These are phyloP conservation scores for Lymantria monacha DNA, from an alignment of 2,888 invertebrate genomes.

Conservation along the genomic window DNA sequence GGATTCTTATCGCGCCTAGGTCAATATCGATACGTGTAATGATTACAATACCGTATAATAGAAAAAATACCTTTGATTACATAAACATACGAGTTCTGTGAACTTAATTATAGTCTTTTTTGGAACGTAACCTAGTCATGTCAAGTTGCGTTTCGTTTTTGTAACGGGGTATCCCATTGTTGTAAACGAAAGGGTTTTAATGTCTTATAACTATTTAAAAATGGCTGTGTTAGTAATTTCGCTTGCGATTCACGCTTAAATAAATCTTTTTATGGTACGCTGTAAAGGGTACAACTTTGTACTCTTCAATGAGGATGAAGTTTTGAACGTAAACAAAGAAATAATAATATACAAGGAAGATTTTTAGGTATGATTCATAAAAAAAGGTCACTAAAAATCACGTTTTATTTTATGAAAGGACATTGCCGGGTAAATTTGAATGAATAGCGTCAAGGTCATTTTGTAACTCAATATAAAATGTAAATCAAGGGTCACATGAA, in stretches of 20 bases:
- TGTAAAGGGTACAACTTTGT: no score
- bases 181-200: no score
- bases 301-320: no score
- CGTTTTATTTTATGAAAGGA: not conserved
- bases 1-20: slow-evolving; percentile 50
- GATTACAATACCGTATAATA: slow-evolving; percentile 11
- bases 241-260: no score
- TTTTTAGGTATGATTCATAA: no score
- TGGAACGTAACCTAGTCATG: slow-evolving; percentile 3
- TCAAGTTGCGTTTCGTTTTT: not conserved
- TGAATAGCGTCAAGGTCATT: not conserved
- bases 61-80: slow-evolving; percentile 25
- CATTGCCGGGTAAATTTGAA: not conserved
- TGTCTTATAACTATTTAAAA: no score
- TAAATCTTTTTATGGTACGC: no score
- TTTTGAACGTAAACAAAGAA: no score
- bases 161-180: not conserved
- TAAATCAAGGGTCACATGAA: no score
- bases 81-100: slow-evolving; percentile 30
- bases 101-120: slow-evolving; percentile 16
- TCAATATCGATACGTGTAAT: slow-evolving; percentile 42
- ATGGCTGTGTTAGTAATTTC: no score
- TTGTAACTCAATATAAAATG: no score
- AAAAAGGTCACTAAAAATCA: not conserved
- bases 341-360: no score